Percentiles rank a stretch among this genome's conserved stretches.
Evolutionary conservation across 2,113 vertebrate genomes (phyloP).

Genomic region (Pelvicachromis taeniatus): DNA sequence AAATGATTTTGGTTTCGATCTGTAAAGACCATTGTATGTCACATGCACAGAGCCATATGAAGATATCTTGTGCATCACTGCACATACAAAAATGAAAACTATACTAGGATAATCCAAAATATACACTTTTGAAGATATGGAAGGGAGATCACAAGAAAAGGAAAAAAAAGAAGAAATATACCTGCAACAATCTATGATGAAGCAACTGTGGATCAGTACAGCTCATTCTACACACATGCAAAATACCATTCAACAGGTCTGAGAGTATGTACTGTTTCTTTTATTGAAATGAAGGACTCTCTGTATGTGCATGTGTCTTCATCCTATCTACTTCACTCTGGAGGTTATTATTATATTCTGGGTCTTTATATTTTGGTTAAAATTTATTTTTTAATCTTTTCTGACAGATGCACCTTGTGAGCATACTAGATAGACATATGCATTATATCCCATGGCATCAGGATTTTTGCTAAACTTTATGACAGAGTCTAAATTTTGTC

Average conservation of each 20-base stretch:
- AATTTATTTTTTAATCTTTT: neutral
- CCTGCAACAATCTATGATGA: neutral
- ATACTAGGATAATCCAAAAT: neutral
- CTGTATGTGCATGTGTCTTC: neutral
- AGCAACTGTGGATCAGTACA: conserved; percentile 1
- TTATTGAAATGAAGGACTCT: neutral
- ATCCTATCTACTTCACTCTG: neutral
- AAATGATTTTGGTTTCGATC: conserved; percentile 61
- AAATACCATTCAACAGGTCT: conserved; percentile 10
- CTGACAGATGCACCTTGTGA: neutral
- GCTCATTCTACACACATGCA: conserved; percentile 9
- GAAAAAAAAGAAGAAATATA: conserved; percentile 12
- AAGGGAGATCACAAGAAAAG: conserved; percentile 37
- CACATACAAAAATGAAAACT: conserved; percentile 8
- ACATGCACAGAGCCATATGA: conserved; percentile 33
- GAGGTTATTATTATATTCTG: neutral
- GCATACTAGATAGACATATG: neutral
- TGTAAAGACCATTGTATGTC: conserved; percentile 38
- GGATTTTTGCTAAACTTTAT: neutral
- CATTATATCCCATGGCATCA: neutral
- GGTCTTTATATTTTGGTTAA: neutral
- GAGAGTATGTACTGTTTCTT: neutral
- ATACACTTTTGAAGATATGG: conserved; percentile 15
- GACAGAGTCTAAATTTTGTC: neutral
- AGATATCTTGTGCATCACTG: conserved; percentile 24